Evolutionary conservation across 2,888 invertebrate genomes (phyloP).

Genomic region (Drosophila ustulata): DNA sequence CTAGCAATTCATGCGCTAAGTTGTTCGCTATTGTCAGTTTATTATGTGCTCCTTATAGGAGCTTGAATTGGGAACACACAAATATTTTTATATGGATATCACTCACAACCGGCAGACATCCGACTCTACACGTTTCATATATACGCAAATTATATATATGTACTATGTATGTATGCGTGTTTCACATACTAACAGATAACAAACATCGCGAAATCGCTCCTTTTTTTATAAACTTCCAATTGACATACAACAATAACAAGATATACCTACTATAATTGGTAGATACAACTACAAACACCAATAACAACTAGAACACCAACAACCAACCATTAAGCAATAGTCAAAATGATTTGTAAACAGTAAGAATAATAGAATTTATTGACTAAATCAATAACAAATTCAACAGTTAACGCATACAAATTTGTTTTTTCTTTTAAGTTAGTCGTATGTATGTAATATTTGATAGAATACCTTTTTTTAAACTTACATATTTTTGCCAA

Average conservation of each 20-base stretch:
- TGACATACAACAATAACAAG: slow-evolving; percentile 58
- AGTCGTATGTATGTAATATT: slow-evolving; percentile 3
- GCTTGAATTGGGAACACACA: slow-evolving; percentile 68
- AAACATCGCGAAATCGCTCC: slow-evolving; percentile 35
- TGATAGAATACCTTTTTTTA: slow-evolving; percentile 4
- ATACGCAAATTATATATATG: slow-evolving; percentile 22
- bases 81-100: slow-evolving; percentile 52
- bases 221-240: slow-evolving; percentile 54
- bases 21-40: slow-evolving; percentile 64
- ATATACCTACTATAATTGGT: background rate
- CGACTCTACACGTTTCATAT: slow-evolving; percentile 12
- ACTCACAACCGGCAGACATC: slow-evolving; percentile 13
- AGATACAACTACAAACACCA: slow-evolving; percentile 14
- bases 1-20: slow-evolving; percentile 44
- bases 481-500: slow-evolving; percentile 23
- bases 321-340: slow-evolving; percentile 51
- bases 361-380: slow-evolving; percentile 23
- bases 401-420: slow-evolving; percentile 21
- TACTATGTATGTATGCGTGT: slow-evolving; percentile 19
- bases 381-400: slow-evolving; percentile 10
- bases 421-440: slow-evolving; percentile 14
- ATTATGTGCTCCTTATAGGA: slow-evolving; percentile 73
- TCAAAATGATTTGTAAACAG: slow-evolving; percentile 38
- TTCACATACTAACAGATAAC: slow-evolving; percentile 28
- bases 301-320: slow-evolving; percentile 35